Evolutionary conservation across 2,888 invertebrate genomes (phyloP).

Genomic region (Axea sp.): DNA sequence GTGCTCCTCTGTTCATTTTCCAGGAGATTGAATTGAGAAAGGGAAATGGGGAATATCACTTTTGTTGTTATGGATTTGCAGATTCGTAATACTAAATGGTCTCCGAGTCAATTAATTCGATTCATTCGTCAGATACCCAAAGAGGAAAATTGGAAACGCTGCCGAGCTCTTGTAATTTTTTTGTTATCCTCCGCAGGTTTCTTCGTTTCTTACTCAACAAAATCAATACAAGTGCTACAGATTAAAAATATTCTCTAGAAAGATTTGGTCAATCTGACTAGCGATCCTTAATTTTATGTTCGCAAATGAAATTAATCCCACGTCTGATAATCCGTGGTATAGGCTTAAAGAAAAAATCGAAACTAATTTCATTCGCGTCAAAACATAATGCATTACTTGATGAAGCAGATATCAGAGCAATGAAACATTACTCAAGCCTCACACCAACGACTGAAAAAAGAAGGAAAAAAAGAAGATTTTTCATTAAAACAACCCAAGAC

Average conservation of each 20-base stretch:
- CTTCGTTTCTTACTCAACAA: conserved; percentile 36
- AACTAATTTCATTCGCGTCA: conserved; percentile 29
- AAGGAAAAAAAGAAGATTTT: conserved; percentile 68
- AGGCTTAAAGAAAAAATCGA: background rate
- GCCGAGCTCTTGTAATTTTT: conserved; percentile 53
- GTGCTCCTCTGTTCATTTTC: conserved; percentile 78
- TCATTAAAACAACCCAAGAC: conserved; percentile 72
- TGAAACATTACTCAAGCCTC: conserved; percentile 59
- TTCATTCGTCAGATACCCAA: conserved; percentile 64
- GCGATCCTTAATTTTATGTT: conserved; percentile 15
- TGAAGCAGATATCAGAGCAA: conserved; percentile 61
- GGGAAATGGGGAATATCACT: conserved; percentile 61
- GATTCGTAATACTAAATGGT: conserved; percentile 70
- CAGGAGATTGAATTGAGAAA: conserved; percentile 77
- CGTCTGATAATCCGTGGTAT: no score
- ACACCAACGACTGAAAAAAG: conserved; percentile 56
- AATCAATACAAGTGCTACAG: conserved; percentile 52
- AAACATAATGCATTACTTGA: conserved; percentile 53
- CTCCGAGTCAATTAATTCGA: conserved; percentile 64
- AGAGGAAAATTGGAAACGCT: conserved; percentile 35
- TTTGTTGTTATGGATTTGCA: conserved; percentile 70
- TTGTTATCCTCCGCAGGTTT: conserved; percentile 51
- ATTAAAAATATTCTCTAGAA: conserved; percentile 53
- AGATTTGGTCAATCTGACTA: conserved; percentile 27
- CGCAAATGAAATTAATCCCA: no score